These are phyloP conservation scores for Oasisia sp. DNA, from an alignment of 2,888 invertebrate species.

Conservation along the genomic window DNA sequence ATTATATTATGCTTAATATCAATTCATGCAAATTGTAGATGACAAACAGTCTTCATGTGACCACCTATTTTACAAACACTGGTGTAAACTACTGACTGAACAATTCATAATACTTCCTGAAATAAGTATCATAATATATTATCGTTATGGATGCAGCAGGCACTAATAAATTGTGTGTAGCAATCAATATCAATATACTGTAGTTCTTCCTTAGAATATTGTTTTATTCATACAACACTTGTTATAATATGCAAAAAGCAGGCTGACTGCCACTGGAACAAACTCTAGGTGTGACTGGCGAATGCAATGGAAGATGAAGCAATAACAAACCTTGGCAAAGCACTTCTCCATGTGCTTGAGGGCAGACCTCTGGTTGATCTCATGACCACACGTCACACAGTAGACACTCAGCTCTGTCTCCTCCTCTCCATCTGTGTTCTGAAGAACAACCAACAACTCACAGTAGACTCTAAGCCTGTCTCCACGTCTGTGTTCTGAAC, in stretches of 20 bases:
- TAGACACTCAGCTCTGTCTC: slow-evolving; percentile 85
- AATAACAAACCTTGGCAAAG: slow-evolving; percentile 80
- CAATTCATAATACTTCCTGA: background rate
- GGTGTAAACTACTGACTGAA: background rate
- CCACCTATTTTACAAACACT: background rate
- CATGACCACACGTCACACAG: slow-evolving; percentile 96
- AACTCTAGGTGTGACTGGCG: background rate
- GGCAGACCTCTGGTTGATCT: slow-evolving; percentile 90
- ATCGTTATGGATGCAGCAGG: background rate
- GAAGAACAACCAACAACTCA: slow-evolving; percentile 26
- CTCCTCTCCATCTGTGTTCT: slow-evolving; percentile 67
- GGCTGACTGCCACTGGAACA: too few species aligned
- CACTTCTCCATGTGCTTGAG: slow-evolving; percentile 98
- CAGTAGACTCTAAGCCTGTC: too few species aligned
- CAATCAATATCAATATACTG: background rate
- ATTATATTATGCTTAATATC: background rate
- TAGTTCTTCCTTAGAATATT: too few species aligned
- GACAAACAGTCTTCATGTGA: background rate
- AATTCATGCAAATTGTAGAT: background rate
- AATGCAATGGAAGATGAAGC: background rate
- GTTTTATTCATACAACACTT: too few species aligned
- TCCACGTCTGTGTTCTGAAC: too few species aligned
- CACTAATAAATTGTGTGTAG: background rate
- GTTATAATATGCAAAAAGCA: too few species aligned
- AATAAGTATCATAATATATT: background rate